Evolutionary conservation across 2,113 vertebrate genomes (phyloP).

Genomic region (Pangasianodon hypophthalmus): DNA sequence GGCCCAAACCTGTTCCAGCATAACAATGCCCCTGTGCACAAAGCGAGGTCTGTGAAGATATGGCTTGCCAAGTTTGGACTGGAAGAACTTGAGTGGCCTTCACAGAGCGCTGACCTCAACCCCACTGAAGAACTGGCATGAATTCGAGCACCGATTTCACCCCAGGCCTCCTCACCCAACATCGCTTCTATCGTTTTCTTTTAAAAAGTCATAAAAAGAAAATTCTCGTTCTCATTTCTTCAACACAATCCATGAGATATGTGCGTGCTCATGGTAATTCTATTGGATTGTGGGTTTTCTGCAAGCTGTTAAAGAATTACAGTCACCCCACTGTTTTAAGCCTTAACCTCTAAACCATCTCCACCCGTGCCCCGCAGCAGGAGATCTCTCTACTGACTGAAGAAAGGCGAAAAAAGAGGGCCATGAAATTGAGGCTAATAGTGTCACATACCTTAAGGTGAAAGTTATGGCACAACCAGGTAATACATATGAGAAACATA

Average conservation of each 20-base stretch:
- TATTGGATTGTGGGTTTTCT: neutral
- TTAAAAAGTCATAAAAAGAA: neutral
- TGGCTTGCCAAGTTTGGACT: neutral
- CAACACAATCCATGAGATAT: neutral
- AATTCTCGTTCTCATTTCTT: neutral
- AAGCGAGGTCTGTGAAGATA: neutral
- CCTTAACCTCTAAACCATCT: constrained; percentile 26
- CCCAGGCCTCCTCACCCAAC: neutral
- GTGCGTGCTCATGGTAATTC: neutral
- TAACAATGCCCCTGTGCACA: neutral
- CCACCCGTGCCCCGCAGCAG: neutral
- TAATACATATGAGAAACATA: constrained; percentile 1
- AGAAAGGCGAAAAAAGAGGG: neutral
- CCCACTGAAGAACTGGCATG: neutral
- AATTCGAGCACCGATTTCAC: neutral
- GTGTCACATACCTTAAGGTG: constrained; percentile 9
- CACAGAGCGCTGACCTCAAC: neutral
- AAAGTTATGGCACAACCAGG: neutral
- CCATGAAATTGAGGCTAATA: constrained; percentile 21
- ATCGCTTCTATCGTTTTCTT: neutral
- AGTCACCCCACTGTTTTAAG: constrained; percentile 30
- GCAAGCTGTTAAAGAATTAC: constrained; percentile 37
- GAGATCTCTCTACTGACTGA: neutral
- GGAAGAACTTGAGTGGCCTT: neutral
- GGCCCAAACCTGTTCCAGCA: neutral